Evolutionary conservation across 1,140 invertebrate genomes (phyloP), one percentile per base, ranked within the genome.

Genomic region (Batillaria attramentaria): DNA sequence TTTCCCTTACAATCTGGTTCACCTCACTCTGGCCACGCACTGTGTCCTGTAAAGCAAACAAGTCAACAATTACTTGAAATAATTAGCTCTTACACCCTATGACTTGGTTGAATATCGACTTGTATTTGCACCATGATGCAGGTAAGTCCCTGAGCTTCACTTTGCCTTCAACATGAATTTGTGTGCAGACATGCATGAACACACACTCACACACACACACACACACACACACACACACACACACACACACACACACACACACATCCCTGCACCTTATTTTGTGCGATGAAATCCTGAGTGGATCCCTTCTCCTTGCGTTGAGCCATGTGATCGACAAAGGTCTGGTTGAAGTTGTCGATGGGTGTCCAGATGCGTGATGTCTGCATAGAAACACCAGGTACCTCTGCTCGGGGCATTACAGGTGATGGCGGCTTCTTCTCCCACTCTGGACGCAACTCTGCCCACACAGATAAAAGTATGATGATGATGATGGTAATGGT

Each of bases 341-440:
- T 80, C n/a, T 82, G 65, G 77, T 90, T 91, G 66, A 82, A 85
- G 69, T 89, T 85, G 78, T 90, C 90, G 24, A 91, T 86, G 31
- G 89, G 89, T 28, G 85, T 82, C 84, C 85, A 87, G 13, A 79
- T 35, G n/a, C 83, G 66, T 35, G 73, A 82, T 2, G 85, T 82
- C 57, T 84, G 79, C 8, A 76, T 72, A 0, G 77, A 46, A 2
- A 70, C 69, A 46, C 74, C 69, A 1, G 54, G 66, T 24, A 73
- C 81, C 46, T 78, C 77, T 35, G 13, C 73, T 28, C 57, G 33
- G 35, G 57, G 35, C 6, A 68, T 43, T 24, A 72, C 24, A 24
- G 74, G 70, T 10, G 76, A 78, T n/a, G n/a, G n/a, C n/a, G n/a
- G n/a, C n/a, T n/a, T n/a, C 57, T 80, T 83, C 79, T 85, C 79